Evolutionary conservation across 2,797 vertebrate genomes (phyloP).

Genomic region (Gadopsis marmoratus): DNA sequence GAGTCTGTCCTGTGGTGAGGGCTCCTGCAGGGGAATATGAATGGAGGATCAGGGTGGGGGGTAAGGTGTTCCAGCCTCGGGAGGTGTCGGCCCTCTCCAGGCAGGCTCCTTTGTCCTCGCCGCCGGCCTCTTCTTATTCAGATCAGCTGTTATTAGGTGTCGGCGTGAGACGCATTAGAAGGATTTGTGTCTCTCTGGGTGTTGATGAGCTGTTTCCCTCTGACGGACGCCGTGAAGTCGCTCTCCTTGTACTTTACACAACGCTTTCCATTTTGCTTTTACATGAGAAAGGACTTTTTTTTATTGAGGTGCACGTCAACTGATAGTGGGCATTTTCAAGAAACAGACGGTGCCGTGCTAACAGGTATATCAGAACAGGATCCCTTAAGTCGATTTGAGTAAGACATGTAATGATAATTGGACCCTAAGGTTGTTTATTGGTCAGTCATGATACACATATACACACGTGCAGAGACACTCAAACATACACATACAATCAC

Average conservation of each 20-base stretch:
- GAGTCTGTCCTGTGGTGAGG: not conserved
- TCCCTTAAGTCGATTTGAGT: not conserved
- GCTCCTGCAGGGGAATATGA: slow-evolving; percentile 42
- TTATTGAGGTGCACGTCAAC: too few relatives aligned
- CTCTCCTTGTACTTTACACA: not conserved
- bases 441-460: too few relatives aligned
- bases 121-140: slow-evolving; percentile 43
- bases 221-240: not conserved
- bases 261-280: too few relatives aligned
- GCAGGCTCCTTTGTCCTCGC: slow-evolving; percentile 25
- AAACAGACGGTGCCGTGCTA: too few relatives aligned
- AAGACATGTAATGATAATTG: not conserved
- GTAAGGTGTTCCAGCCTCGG: slow-evolving; percentile 33
- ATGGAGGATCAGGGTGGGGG: slow-evolving; percentile 28
- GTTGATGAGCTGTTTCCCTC: not conserved
- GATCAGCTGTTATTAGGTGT: slow-evolving; percentile 28
- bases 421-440: too few relatives aligned
- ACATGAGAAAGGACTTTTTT: too few relatives aligned
- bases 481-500: too few relatives aligned
- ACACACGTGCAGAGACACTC: too few relatives aligned
- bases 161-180: not conserved
- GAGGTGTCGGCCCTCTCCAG: slow-evolving; percentile 30
- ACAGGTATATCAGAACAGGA: too few relatives aligned
- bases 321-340: too few relatives aligned
- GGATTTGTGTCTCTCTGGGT: not conserved